Base-by-base conservation (phyloP, 1,140 invertebrate genomes). In the Schlechtendalia chinensis region DNA sequence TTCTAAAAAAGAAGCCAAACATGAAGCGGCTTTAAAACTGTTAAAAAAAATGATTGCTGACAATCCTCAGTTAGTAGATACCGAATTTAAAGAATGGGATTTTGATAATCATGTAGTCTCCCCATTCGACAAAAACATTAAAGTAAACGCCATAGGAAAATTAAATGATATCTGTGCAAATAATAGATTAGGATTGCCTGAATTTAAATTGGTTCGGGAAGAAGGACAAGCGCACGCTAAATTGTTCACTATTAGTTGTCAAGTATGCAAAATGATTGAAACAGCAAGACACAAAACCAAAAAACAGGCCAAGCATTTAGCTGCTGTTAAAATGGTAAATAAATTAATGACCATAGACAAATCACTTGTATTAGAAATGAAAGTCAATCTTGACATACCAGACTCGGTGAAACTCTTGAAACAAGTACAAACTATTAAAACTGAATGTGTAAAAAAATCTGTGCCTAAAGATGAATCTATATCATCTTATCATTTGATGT, bases 1-100 rank as follows among this genome's bases (percentile, higher is more conserved):
- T 81, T 91, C 89, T 82, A 91, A 91, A 85, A 91, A 92, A 85
- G 90, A 91, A 85, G 90, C 91, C 0, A 92, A 92, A 83, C 91
- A 92, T 83, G 86, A 88, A 81, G 91, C 91, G 67, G 91, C 91
- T 3, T 88, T 88, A 82, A 86, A 87, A 59, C 86, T 90, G 81
- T 83, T 91, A 11, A 87, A 89, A 82, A 84, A 85, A 47, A 85
- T 84, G 58, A 50, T 71, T 14, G 50, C 61, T 2, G 74, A 59
- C 16, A 77, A 59, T 5, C 74, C 74, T 1, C 12, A 61, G n/a
- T 77, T 61, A 61, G 24, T 65, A 19, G 16, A 50, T 8, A 67
- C 67, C 56, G 75, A 65, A n/a, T 29, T 72, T 59, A 81, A 79
- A 45, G 24, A 82, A 12, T 29, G 27, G 29, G 81, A 83, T 80